A percentile compares a stretch with the other conserved stretches of the same genome.
phyloP scores from a whole-genome alignment of 2,888 invertebrate genomes.

The Dasysyrphus albostriatus region DNA sequence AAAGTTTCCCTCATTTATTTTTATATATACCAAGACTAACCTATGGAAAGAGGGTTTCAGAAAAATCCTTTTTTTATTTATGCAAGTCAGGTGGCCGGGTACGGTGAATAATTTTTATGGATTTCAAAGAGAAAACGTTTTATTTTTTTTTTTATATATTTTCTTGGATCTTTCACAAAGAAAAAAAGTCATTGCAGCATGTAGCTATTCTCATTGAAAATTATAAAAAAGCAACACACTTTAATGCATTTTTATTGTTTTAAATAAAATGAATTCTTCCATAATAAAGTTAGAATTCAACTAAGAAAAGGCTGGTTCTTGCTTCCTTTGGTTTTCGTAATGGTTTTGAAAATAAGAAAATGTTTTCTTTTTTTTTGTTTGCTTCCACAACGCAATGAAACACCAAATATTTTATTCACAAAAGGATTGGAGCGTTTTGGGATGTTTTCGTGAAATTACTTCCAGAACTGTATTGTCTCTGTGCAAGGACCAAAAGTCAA shows the following conservation, averaged over 20 bases:
- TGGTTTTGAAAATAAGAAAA: background rate
- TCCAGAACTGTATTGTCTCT: background rate
- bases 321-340: background rate
- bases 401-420: background rate
- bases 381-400: background rate
- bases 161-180: background rate
- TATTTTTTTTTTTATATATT: background rate
- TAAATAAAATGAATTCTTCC: background rate
- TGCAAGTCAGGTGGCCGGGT: slow-evolving; percentile 1
- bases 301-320: background rate
- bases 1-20: slow-evolving; percentile 7
- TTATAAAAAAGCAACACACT: background rate
- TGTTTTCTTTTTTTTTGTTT: background rate
- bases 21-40: background rate
- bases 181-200: background rate
- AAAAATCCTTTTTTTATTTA: background rate
- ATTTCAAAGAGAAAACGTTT: background rate
- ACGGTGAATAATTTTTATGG: slow-evolving; percentile 15
- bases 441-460: background rate
- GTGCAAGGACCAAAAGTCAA: too few species aligned
- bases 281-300: background rate
- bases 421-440: background rate
- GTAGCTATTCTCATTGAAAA: background rate
- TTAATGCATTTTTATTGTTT: slow-evolving; percentile 25
- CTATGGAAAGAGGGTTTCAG: background rate